These are phyloP conservation scores for Aurelia coerulea DNA, from an alignment of 30 jellyfish, hydroid and myxozoan genomes.

Conservation along the genomic window DNA sequence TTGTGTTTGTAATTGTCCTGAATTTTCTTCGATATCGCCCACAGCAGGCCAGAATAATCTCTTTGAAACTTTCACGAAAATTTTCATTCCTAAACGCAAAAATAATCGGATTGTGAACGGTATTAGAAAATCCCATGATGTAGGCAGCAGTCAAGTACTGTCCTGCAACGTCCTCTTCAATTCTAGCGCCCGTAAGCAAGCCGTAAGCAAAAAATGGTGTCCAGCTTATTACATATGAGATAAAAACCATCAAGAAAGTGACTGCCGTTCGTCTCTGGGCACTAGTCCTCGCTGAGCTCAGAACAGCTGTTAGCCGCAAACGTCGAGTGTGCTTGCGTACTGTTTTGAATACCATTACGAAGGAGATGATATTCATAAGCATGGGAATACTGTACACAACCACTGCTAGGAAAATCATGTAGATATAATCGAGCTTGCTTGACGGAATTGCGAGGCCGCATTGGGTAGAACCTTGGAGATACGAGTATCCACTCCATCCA, in stretches of 20 bases:
- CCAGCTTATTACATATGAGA: conserved; percentile 73
- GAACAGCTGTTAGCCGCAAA: conserved; percentile 44
- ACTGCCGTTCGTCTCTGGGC: conserved; percentile 52
- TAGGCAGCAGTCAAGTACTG: conserved; percentile 65
- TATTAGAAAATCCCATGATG: conserved; percentile 54
- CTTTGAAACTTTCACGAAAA: conserved; percentile 55
- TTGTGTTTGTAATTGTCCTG: conserved; percentile 37
- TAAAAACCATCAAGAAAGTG: conserved; percentile 51
- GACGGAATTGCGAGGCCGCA: conserved; percentile 55
- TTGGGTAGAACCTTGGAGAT: conserved; percentile 25
- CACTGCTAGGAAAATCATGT: conserved; percentile 54
- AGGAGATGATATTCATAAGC: conserved; percentile 24
- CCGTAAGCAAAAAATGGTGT: conserved; percentile 64
- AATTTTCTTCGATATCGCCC: conserved; percentile 40
- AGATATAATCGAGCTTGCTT: conserved; percentile 23
- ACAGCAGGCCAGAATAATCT: conserved; percentile 27
- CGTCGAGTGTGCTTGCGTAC: conserved; percentile 56
- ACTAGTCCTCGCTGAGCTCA: neutral
- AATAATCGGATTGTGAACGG: conserved; percentile 64
- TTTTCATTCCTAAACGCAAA: conserved; percentile 56
- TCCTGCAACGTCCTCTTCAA: conserved; percentile 34
- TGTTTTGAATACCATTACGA: conserved; percentile 40
- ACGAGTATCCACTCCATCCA: conserved; percentile 50
- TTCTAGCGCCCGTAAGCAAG: conserved; percentile 29
- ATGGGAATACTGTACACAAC: conserved; percentile 57